Base-by-base conservation (phyloP, 2,797 vertebrate species). In the Zenarchopterus dispar region DNA sequence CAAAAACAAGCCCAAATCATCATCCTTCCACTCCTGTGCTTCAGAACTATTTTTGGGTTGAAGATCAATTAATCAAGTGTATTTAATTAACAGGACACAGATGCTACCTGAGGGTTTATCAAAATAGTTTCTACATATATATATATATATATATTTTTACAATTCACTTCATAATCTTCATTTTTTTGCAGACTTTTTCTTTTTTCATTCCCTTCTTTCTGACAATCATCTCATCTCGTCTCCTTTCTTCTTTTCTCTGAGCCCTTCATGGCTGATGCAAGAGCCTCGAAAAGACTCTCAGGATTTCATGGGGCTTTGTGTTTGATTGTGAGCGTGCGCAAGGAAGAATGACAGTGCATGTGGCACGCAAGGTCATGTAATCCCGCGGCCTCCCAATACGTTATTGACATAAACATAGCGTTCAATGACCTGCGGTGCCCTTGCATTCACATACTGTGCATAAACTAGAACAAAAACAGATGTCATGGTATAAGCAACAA, bases 321-420 rank as follows among this genome's bases (percentile, higher is more conserved):
- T 81, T 56, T 64, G 56, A 47, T 44, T 52, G 13, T 26, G 54
- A 62, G 41, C 43, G 24, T 49, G 70, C 50, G 70, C 16, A 26
- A 56, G 44, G 43, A 65, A 51, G 39, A 24, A 74, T 69, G 77
- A 84, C 79, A 57, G 64, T 61, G 65, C 78, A 83, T 77, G 79
- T 78, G 77, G 84, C 76, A 79, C 73, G 69, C 82, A 81, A 89
- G 88, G 83, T 87, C 86, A 86, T 65, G 42, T 84, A 87, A 84
- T 83, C 70, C 84, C 28, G 56, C 59, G 79, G 78, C 82, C 70
- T 84, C 70, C 50, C 80, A 77, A 87, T 76, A 77, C 67, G 80
- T 76, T 88, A 81, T 72, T 80, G 73, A 83, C 70, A 78, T 77
- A 78, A 56, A 64, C 52, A 60, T 47, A 41, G 50, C 21, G n/a